These are phyloP conservation scores for Rhizoglyphus robini DNA, from an alignment of 1,140 invertebrate species.

Conservation along the genomic window DNA sequence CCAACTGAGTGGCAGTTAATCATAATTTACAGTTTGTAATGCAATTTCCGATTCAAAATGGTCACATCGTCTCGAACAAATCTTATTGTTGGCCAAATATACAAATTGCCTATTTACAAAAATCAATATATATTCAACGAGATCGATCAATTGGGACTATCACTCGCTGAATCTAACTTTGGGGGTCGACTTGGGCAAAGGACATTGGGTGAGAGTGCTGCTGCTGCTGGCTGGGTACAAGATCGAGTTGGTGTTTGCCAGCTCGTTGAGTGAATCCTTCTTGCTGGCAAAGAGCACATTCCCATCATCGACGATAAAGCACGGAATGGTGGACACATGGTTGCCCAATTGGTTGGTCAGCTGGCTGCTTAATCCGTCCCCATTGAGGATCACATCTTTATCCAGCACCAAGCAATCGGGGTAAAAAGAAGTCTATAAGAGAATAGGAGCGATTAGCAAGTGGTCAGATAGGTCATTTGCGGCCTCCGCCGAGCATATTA, in stretches of 20 bases:
- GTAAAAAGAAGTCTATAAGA: neutral
- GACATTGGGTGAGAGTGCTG: neutral
- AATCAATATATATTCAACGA: neutral
- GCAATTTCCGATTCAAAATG: conserved; percentile 6
- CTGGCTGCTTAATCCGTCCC: neutral
- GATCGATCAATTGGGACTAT: conserved; percentile 9
- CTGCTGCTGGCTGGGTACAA: neutral
- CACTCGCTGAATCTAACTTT: conserved; percentile 8
- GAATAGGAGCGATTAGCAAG: neutral
- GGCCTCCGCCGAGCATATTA: too few species aligned
- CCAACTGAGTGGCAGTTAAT: conserved; percentile 8
- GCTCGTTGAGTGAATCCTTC: too few species aligned
- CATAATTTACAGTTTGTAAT: neutral
- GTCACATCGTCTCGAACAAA: neutral
- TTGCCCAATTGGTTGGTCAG: neutral
- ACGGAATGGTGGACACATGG: conserved; percentile 10
- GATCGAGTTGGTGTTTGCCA: neutral
- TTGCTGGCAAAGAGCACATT: neutral
- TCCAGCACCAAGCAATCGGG: neutral
- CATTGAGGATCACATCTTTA: neutral
- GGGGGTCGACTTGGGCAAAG: neutral
- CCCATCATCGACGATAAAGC: neutral
- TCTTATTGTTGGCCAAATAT: conserved; percentile 8
- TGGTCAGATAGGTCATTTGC: too few species aligned
- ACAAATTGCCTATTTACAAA: conserved; percentile 14